Percentiles rank a stretch among this genome's conserved stretches.
Evolutionary conservation across 2,113 vertebrate genomes (phyloP).

Genomic region (Onychostoma macrolepis): DNA sequence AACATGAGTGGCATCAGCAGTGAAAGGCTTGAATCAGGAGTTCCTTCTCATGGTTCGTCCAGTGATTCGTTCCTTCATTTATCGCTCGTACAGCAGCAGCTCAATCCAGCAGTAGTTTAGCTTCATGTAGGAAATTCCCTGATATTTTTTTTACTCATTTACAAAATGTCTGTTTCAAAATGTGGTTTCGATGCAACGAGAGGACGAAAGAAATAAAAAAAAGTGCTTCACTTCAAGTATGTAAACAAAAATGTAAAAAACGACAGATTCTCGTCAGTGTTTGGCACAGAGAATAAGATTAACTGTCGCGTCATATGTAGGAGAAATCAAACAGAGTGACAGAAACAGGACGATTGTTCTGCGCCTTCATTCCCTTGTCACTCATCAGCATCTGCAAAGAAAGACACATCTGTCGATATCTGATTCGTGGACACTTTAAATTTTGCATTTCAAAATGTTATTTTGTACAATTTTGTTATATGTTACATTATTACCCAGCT

Average conservation of each 20-base stretch:
- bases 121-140: constrained; percentile 66
- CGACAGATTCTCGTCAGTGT: constrained; percentile 57
- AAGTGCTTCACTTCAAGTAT: constrained; percentile 81
- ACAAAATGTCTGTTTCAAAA: background rate
- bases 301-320: background rate
- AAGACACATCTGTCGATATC: background rate
- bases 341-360: constrained; percentile 12
- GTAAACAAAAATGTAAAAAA: constrained; percentile 67
- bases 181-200: background rate
- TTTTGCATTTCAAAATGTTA: too few relatives aligned
- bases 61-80: background rate
- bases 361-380: background rate
- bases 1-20: background rate
- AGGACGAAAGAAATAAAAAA: constrained; percentile 62
- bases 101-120: constrained; percentile 3
- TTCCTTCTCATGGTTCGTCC: background rate
- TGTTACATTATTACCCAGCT: too few relatives aligned
- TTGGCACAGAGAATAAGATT: constrained; percentile 61
- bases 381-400: constrained; percentile 24
- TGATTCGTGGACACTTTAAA: background rate
- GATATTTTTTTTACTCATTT: constrained; percentile 56
- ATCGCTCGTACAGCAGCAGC: background rate
- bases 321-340: background rate
- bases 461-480: too few relatives aligned
- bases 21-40: background rate